Percentiles rank a stretch among this genome's conserved stretches.
phyloP scores from a whole-genome alignment of 2,113 vertebrate species.

The Corydoras maculifer region DNA sequence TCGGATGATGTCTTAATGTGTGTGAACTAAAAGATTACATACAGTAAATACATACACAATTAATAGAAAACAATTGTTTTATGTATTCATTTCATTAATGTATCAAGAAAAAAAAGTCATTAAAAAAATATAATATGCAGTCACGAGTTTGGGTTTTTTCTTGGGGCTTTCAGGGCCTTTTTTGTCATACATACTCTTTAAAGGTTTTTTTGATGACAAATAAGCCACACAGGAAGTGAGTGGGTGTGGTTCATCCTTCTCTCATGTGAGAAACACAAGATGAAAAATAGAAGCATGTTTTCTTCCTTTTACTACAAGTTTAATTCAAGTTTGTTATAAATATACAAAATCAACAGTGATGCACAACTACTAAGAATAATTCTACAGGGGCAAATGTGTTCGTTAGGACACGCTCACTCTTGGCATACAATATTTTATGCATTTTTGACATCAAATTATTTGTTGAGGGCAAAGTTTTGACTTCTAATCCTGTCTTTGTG shows the following conservation, averaged over 20 bases:
- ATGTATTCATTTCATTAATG: too few species aligned
- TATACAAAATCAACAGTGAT: background rate
- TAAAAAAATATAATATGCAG: background rate
- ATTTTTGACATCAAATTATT: too few species aligned
- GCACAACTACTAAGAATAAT: background rate
- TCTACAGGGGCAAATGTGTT: background rate
- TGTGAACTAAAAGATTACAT: too few species aligned
- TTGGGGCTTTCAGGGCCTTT: background rate
- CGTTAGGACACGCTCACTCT: too few species aligned
- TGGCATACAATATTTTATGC: too few species aligned
- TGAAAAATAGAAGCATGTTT: background rate
- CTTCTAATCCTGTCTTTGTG: too few species aligned
- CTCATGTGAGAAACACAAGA: constrained; percentile 30
- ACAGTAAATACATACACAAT: background rate
- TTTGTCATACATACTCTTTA: constrained; percentile 28
- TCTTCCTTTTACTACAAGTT: background rate
- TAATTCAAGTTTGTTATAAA: background rate
- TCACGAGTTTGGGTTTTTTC: background rate
- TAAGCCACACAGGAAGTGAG: constrained; percentile 49
- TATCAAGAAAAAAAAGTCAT: too few species aligned
- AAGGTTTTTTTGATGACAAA: constrained; percentile 43
- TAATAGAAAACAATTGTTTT: too few species aligned
- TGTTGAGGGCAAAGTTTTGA: too few species aligned
- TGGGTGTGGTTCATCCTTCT: constrained; percentile 36
- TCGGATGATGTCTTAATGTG: too few species aligned